Conservation (phyloP, 2,888 invertebrate species). For the Drosophila buzzatii region DNA sequence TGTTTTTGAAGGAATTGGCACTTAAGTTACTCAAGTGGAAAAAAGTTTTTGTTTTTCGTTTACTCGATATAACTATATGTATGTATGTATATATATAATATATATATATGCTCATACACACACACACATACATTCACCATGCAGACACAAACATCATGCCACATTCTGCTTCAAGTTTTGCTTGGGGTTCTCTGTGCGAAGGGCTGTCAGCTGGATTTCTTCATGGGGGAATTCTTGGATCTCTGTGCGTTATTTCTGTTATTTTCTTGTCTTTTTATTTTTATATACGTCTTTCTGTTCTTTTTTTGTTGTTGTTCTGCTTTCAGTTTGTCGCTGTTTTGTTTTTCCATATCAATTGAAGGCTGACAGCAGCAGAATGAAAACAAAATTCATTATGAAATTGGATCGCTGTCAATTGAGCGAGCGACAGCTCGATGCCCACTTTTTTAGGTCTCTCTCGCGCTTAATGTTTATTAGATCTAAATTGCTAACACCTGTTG, state of each 20-base stretch:
- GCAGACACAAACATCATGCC: constrained; percentile 52
- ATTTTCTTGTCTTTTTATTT: constrained; percentile 32
- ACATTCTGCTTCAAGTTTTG: constrained; percentile 56
- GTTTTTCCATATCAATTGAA: constrained; percentile 74
- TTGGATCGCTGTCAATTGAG: constrained; percentile 85
- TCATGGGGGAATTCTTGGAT: constrained; percentile 63
- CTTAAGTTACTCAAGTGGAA: constrained; percentile 83
- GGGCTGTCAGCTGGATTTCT: constrained; percentile 73
- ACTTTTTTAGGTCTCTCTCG: constrained; percentile 9
- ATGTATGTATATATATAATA: constrained; percentile 9
- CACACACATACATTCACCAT: constrained; percentile 25
- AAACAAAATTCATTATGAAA: constrained; percentile 84
- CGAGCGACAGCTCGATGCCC: constrained; percentile 27
- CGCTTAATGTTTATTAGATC: constrained; percentile 29
- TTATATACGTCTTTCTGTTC: constrained; percentile 11
- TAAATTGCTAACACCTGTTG: constrained; percentile 57
- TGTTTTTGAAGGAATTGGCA: constrained; percentile 77
- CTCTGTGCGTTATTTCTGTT: constrained; percentile 58
- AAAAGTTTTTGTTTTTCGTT: constrained; percentile 82
- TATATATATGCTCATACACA: constrained; percentile 34
- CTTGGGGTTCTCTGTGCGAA: constrained; percentile 27
- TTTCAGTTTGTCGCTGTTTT: constrained; percentile 51
- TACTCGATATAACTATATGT: constrained; percentile 71
- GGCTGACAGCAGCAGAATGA: constrained; percentile 69
- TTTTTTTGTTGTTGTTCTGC: constrained; percentile 19